Evolutionary conservation across 2,113 vertebrate species (phyloP), one percentile per base, ranked within the genome.

Genomic region (Lepisosteus osseus): DNA sequence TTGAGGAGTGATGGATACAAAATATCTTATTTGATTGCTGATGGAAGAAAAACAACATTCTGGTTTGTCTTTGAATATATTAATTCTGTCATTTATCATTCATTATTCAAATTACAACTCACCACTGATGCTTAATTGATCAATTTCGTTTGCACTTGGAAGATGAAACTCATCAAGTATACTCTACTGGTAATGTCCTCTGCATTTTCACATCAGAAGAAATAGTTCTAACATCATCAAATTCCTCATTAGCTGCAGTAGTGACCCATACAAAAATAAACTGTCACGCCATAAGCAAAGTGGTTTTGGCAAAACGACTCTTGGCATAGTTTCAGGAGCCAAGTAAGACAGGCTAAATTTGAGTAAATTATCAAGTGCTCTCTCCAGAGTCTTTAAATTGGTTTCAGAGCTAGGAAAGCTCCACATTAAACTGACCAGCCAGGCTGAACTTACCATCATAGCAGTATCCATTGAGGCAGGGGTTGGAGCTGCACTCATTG

Each of bases 381-480:
- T 77, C 70, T 67, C 79, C 6, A 73, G 72, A 83, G 66, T 64
- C 76, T 75, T 78, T 82, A 65, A 71, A 70, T 77, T 75, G 1
- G 2, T 66, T 80, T 76, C 71, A 72, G 73, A 65, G 75, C 66
- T 74, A 77, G 73, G 64, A 55, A 59, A 74, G 15, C 11, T 83
- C 63, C 70, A 5, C 67, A 73, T 69, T 70, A 74, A 76, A 68
- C 14, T 0, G 61, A 77, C 42, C 67, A 74, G 56, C 14, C 71
- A 79, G 54, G 59, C 62, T 72, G 72, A 76, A 84, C 85, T 81
- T 86, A 93, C 92, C 88, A 72, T 93, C 91, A 67, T 91, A 93
- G 85, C 92, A 95, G 83, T 90, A 92, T 66, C 93, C 92, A 0
- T 92, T 84, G 77, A 92, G 73, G 80, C 90, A 93, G 77, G 93